Base-by-base conservation (phyloP, 2,797 vertebrate genomes). In the Phalanger gymnotis region DNA sequence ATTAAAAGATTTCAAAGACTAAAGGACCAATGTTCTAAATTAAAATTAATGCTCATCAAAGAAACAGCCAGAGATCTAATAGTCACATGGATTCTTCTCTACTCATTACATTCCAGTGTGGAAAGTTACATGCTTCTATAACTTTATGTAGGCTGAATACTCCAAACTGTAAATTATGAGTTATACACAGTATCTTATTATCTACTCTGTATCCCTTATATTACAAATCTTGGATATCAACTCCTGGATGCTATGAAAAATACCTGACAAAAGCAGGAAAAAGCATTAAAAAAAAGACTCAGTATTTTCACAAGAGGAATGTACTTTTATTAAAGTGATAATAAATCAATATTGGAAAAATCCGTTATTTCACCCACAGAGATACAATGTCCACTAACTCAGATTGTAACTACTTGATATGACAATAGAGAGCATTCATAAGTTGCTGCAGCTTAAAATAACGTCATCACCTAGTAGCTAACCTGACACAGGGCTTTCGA, bases 271-370 rank as follows among this genome's bases (percentile, higher is more conserved):
- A 93, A 95, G 96, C 89, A 95, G 92, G 95, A 53, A 94, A 92
- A 96, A 96, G 95, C 16, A 96, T 94, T 87, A 96, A 94, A 87
- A 27, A 34, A n/a, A n/a, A n/a, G 96, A 92, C 9, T 96, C 54
- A 94, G 5, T 1, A 53, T 87, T 93, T 52, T 61, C 47, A 51
- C 0, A 91, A 56, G 30, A 90, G 58, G 34, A 92, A 28, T 94
- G 54, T 90, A 92, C 66, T 53, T 57, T 94, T 91, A 94, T 51
- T 87, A 87, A 87, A 10, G 40, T 11, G 9, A 87, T 31, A 47
- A 81, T 27, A 51, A 87, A 51, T 51, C 73, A 51, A 87, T 51
- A 87, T 22, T 87, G 13, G 4, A 51, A 87, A 51, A 51, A 87
- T 51, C 9, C 6, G 27, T 87, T 11, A 87, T 87, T 51, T 87